Evolutionary conservation across 2,797 vertebrate species (phyloP).

Genomic region (Neopelma chrysocephalum): DNA sequence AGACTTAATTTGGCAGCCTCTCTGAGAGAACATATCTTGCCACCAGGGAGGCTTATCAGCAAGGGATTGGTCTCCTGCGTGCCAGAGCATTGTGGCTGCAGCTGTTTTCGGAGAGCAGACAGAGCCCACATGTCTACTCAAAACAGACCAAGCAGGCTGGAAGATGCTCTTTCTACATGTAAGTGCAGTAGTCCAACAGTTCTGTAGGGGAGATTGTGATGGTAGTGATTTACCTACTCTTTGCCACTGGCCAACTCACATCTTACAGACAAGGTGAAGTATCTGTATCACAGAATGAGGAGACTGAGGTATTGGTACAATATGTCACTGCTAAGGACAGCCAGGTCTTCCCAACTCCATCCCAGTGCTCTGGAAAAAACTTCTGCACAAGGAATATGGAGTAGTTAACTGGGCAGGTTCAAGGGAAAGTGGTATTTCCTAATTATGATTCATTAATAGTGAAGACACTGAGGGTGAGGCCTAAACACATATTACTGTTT

Average conservation of each 20-base stretch:
- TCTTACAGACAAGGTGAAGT: background rate
- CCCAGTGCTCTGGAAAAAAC: background rate
- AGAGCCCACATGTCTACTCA: background rate
- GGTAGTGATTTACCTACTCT: background rate
- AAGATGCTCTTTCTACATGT: background rate
- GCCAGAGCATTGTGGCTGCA: background rate
- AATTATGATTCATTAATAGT: background rate
- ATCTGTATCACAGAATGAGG: fast-evolving
- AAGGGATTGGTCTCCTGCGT: fast-evolving
- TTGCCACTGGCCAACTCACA: fast-evolving
- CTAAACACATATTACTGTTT: background rate
- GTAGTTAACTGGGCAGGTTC: background rate
- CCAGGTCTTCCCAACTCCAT: background rate
- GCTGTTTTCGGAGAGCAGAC: background rate
- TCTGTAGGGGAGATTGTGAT: background rate
- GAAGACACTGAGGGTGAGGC: background rate
- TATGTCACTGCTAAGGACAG: background rate
- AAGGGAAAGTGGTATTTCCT: background rate
- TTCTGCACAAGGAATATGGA: background rate
- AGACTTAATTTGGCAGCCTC: background rate
- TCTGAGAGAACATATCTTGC: background rate
- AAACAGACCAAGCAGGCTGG: background rate
- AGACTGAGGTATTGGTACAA: fast-evolving
- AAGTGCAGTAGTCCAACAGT: fast-evolving
- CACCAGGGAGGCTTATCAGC: background rate